Evolutionary conservation across 2,888 invertebrate species (phyloP), one percentile per base, ranked within the genome.

Genomic region (Phortica magna): DNA sequence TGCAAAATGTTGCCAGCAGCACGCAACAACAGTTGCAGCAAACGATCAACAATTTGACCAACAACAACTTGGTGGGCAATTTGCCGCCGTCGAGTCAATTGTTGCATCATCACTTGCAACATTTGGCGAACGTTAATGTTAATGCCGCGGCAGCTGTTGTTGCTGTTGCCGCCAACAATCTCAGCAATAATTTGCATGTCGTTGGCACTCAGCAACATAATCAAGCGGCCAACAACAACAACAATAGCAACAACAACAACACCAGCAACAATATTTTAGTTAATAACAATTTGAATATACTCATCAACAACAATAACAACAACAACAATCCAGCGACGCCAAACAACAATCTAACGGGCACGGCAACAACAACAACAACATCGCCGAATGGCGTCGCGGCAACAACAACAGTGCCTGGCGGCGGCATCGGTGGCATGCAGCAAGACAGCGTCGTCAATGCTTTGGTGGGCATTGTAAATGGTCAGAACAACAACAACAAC

Each of bases 101-200:
- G 83, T 81, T 92, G 83, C 91, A 92, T 82, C 91, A 92, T 88
- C 91, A 91, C 77, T 83, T 92, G 85, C 91, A 91, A 79, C 91
- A 91, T 83, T 85, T 91, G 80, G 91, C 89, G n/a, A 90, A 91
- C 85, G 91, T 90, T 42, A 90, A 90, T 82, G 88, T 85, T 73
- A 87, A 85, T 80, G 87, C 87, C 10, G 89, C 86, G 12, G 89
- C 89, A 0, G 89, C 88, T 12, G 89, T 82, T 71, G 90, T 82
- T 4, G 90, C 89, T 19, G 90, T 89, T 68, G 90, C 89, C 64
- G 85, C 87, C 75, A 89, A 88, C 78, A 89, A 83, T 81, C 82
- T 84, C 73, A 82, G 79, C 80, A 83, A 73, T 59, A 83, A 83
- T 82, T 76, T 81, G 77, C 77, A 80, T 65, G 65, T 65, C 10